Conservation (phyloP, 92 coral and sea anemone species). For the Epizoanthus scotinus region DNA sequence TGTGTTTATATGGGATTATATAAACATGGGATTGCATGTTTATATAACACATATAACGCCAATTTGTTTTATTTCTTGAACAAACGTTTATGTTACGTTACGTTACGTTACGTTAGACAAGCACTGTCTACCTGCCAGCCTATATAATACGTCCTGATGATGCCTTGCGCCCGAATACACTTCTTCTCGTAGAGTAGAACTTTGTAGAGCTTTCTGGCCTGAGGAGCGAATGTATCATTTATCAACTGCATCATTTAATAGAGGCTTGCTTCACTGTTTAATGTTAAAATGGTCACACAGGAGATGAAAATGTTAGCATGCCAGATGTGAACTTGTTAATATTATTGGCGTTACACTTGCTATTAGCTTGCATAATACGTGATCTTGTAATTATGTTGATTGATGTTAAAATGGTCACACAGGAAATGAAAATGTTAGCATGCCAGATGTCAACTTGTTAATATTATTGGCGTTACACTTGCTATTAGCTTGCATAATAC, state of each 20-base stretch:
- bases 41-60: neutral
- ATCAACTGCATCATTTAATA: no score
- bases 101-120: neutral
- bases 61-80: neutral
- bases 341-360: no score
- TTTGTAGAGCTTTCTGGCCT: constrained; percentile 89
- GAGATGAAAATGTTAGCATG: no score
- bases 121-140: constrained; percentile 86
- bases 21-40: neutral
- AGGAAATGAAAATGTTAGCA: no score
- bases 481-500: no score
- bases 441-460: no score
- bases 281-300: no score
- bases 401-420: no score
- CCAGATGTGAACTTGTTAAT: no score
- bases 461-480: no score
- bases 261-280: neutral
- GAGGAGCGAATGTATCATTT: constrained; percentile 47
- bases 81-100: constrained; percentile 9
- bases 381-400: no score
- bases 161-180: constrained; percentile 83
- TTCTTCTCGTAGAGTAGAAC: constrained; percentile 83
- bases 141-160: constrained; percentile 77
- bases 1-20: neutral
- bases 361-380: no score